Base-by-base conservation (phyloP, 2,113 vertebrate genomes). In the Gobius niger region DNA sequence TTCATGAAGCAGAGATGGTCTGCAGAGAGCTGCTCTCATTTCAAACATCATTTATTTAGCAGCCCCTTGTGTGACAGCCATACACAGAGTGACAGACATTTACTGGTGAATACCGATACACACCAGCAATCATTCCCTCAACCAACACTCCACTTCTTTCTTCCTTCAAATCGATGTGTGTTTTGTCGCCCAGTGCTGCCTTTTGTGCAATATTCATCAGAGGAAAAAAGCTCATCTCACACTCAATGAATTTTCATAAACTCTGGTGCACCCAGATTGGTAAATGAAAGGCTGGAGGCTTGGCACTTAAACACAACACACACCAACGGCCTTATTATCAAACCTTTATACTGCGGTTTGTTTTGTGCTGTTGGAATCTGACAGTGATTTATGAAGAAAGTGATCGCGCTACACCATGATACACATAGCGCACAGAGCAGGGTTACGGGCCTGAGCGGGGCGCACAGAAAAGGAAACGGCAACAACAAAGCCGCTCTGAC, bases 11-110 rank as follows among this genome's bases (percentile, higher is more conserved):
- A 65, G 77, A 72, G 86, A 88, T 78, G 85, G 84, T 87, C 91
- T 86, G 77, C 47, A 54, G 89, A 92, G 91, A 92, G 84, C 90
- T 92, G 91, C 85, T 92, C 92, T 89, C 87, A 89, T 92, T 92
- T 92, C 86, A 91, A 76, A 88, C 86, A 90, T 91, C 67, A 87
- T 92, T 92, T 92, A 92, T 92, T 91, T 91, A 91, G 92, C 74
- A 87, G 65, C 75, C 81, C 86, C 84, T 80, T 84, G 85, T 77
- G 82, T 63, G 70, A 82, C 75, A 82, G 18, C 78, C 67, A 62
- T 70, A 78, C 60, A 72, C 68, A 75, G 69, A 80, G 51, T 73
- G 88, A 90, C 88, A 88, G 84, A 86, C 83, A 86, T 74, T 74
- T 76, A 19, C 66, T 77, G 82, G 82, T 87, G 89, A 89, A 89